Evolutionary conservation across 1,140 invertebrate species (phyloP).

Genomic region (Oscheius sp.): DNA sequence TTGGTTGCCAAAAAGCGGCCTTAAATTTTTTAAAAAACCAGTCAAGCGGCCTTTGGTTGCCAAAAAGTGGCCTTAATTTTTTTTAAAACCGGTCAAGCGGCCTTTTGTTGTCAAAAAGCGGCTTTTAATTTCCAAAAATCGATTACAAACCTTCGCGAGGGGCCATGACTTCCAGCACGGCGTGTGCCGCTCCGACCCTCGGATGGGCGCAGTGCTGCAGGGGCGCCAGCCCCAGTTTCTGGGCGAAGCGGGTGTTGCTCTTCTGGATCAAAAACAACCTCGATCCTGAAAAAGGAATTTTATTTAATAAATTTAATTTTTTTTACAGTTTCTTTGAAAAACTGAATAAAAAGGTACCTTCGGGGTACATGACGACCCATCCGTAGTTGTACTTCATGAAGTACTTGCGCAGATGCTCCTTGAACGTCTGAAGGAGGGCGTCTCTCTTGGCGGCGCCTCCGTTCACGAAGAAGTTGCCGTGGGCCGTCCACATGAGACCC

Average conservation of each 20-base stretch:
- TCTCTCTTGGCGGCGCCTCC: constrained; percentile 46
- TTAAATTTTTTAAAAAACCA: too few species aligned
- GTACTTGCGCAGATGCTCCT: constrained; percentile 44
- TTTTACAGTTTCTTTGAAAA: too few species aligned
- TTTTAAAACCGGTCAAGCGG: too few species aligned
- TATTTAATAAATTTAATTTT: constrained; percentile 23
- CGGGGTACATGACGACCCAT: constrained; percentile 59
- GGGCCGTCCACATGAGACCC: constrained; percentile 42
- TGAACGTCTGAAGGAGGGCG: constrained; percentile 43
- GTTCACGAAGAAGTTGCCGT: constrained; percentile 51
- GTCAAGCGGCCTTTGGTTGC: too few species aligned
- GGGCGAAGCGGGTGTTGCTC: constrained; percentile 44
- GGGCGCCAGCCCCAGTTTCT: constrained; percentile 49
- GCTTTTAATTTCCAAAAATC: too few species aligned
- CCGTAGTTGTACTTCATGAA: constrained; percentile 52
- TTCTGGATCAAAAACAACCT: constrained; percentile 52
- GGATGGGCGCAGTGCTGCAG: constrained; percentile 54
- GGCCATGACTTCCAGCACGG: constrained; percentile 51
- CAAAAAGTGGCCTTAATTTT: too few species aligned
- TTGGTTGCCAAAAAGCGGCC: too few species aligned
- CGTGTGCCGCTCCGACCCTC: constrained; percentile 50
- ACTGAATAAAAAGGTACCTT: constrained; percentile 19
- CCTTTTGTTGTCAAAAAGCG: too few species aligned
- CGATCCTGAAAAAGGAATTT: constrained; percentile 41
- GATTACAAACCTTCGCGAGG: constrained; percentile 33